Base-by-base conservation (phyloP, 2,797 vertebrate genomes). In the Crocodylus rhombifer region DNA sequence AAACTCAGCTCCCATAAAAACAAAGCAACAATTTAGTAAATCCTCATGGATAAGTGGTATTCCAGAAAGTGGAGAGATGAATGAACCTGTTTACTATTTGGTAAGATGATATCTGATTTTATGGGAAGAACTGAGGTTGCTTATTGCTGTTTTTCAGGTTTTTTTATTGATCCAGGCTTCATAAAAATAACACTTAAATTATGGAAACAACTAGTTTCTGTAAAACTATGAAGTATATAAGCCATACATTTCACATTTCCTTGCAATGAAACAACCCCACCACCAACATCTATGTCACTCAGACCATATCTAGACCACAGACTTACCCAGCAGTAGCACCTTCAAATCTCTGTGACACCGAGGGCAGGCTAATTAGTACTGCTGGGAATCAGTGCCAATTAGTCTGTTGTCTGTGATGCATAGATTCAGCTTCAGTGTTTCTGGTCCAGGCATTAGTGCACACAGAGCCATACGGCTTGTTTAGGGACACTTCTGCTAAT, bases 11-110 rank as follows among this genome's bases (percentile, higher is more conserved):
- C 13, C 64, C 25, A 96, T 95, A 92, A 97, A 97, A 87, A 77
- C 87, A 94, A 95, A 93, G 86, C 94, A 94, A 93, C 88, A 90
- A 94, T 95, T 95, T 95, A 94, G 95, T 73, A 96, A 87, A 55
- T 82, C 87, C 79, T 96, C 93, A 80, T 86, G 55, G 95, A 65
- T 95, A 94, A 96, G 91, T 76, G 95, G 67, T 85, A 89, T 71
- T 92, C 76, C 92, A 89, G 82, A 95, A 83, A 92, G 91, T 56
- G 30, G 55, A 88, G 42, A 80, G 65, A 88, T 62, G 30, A 80
- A 82, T 85, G 80, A 82, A 73, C 60, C 75, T 91, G 91, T 81
- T 87, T 85, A 91, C 95, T 93, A 82, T 95, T 94, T 95, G 93
- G 33, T 93, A 85, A 93, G 94, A 42, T 92, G 91, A 92, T 78